Evolutionary conservation across 2,888 invertebrate genomes (phyloP), one percentile per base, ranked within the genome.

Genomic region (Balanococcus diminutus): DNA sequence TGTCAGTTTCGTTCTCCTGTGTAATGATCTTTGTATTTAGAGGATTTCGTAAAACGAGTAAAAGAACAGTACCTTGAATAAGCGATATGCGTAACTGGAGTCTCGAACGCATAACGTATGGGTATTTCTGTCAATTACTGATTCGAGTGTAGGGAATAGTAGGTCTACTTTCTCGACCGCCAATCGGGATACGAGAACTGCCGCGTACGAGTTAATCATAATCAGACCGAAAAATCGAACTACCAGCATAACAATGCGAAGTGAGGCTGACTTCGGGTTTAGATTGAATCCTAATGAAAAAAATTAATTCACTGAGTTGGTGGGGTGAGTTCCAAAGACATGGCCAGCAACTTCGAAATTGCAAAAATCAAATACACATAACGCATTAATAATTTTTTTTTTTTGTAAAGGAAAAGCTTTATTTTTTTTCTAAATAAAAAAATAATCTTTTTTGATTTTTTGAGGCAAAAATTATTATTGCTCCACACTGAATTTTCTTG

Each of bases 101-200:
- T 79, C 86, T 25, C 87, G 84, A 31, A 87, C 87, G 81, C 87
- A 87, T 46, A 87, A 9, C 16, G 51, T 83, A 36, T 87, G 87
- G 4, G 87, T 86, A 11, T 28, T 84, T 11, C 84, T n/a, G 11
- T 46, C 85, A 28, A 85, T 84, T 11, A 87, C 84, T 16, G 87
- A 86, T 6, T 87, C 87, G 72, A 87, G 46, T 28, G 87, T 86
- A 5, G 87, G 87, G 11, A 87, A 86, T 19, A 31, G 61, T 31
- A 87, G 42, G 31, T 86, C 87, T 14, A 82, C 84, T 42, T 86
- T 87, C 16, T 86, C 87, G 9, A 87, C 87, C 19, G 87, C 86
- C 39, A 87, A 56, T 56, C 87, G 87, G 22, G 87, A 87, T 25
- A 87, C 87, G 16, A 87, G 61, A n/a, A 87, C 87, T 9, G 87